Base-by-base conservation (phyloP, 1,140 invertebrate genomes). In the Drosophila bipectinata region DNA sequence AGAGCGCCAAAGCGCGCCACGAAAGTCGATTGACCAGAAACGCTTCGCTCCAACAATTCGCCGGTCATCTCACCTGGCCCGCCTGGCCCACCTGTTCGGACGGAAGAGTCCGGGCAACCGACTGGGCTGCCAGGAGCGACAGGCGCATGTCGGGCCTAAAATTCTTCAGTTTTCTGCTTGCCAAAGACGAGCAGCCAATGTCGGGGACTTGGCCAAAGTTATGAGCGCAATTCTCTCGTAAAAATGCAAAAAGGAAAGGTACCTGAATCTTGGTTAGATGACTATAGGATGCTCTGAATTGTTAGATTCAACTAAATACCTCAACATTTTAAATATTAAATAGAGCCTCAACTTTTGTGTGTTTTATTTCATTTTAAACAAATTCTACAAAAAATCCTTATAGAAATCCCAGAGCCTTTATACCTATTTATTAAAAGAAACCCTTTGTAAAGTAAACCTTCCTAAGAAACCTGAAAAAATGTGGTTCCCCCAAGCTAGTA, bases 201-300 rank as follows among this genome's bases (percentile, higher is more conserved):
- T 41, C 62, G 56, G 63, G 51, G 48, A 45, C 59, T 57, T 34
- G 75, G 66, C 56, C 52, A 88, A 87, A 87, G 84, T 87, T 87
- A 87, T 87, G 82, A 87, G 82, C 75, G 79, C 82, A 87, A 87
- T 83, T 87, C 79, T 77, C 76, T 87, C 82, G 83, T 87, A 87
- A 87, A 87, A 87, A 87, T 85, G 78, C 83, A 49, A 71, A 85
- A 84, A 77, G 47, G 44, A 58, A 63, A 62, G 48, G 77, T 57
- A 26, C 10, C 3, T 18, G 41, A 21, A 49, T 18, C 4, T 1
- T 9, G 5, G 8, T 0, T 14, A n/a, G 37, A 3, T 7, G 54
- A 57, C 56, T 28, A 7, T 0, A 1, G 32, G 18, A 66, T 75
- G 41, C 72, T 57, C 72, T 74, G 0, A 28, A 28, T 0, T 28